A percentile compares a stretch with the other conserved stretches of the same genome.
These are phyloP conservation scores for Rhizomys pruinosus DNA, from an alignment of 2,113 vertebrate genomes.

Conservation along the genomic window DNA sequence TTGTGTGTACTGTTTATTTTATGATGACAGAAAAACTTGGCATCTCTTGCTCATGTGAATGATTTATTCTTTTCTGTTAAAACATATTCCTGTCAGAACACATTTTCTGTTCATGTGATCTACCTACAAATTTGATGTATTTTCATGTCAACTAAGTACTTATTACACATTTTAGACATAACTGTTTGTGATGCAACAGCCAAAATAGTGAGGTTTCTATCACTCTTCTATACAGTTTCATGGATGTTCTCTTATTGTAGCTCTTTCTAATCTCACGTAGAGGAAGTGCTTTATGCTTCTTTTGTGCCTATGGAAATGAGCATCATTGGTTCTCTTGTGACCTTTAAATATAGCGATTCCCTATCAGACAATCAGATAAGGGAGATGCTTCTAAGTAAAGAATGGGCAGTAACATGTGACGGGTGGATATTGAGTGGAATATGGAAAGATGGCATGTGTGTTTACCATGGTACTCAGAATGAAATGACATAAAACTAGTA, in stretches of 20 bases:
- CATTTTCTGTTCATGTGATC: not conserved
- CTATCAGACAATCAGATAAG: too few species aligned
- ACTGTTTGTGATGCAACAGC: not conserved
- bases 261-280: too few species aligned
- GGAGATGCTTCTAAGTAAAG: not conserved
- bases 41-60: not conserved
- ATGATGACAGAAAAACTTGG: not conserved
- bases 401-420: not conserved
- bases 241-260: not conserved
- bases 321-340: not conserved
- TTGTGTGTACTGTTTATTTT: rapidly evolving
- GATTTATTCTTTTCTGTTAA: not conserved
- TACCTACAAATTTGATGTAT: not conserved
- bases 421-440: not conserved
- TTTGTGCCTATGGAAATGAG: not conserved
- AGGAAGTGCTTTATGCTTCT: not conserved
- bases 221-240: not conserved
- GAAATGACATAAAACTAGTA: not conserved
- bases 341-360: not conserved
- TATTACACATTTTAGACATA: not conserved
- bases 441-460: too few species aligned
- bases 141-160: not conserved
- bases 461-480: not conserved
- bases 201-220: not conserved
- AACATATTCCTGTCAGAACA: not conserved